Conservation (phyloP, 2,888 invertebrate species). For the Elmis aenea region DNA sequence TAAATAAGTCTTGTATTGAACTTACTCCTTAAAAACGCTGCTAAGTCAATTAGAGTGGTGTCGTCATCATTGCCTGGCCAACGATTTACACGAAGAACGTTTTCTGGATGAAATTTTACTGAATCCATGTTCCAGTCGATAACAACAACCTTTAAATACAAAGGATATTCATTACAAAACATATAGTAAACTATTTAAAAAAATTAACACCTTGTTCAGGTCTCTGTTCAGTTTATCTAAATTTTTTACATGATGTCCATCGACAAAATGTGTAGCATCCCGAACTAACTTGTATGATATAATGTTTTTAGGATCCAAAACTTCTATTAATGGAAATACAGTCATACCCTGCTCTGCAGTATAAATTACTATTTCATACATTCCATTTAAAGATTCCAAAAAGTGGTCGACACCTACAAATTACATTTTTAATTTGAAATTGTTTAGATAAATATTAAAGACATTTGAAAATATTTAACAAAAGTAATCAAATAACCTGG, state of each 20-base stretch:
- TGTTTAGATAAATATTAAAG: no score
- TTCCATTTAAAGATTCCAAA: slow-evolving; percentile 56
- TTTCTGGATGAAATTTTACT: slow-evolving; percentile 83
- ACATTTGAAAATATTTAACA: background rate
- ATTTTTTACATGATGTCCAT: slow-evolving; percentile 93
- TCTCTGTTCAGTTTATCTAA: slow-evolving; percentile 79
- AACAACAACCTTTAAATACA: no score
- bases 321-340: slow-evolving; percentile 90
- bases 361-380: slow-evolving; percentile 94
- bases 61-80: slow-evolving; percentile 96
- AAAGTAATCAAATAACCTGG: slow-evolving; percentile 57
- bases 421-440: background rate
- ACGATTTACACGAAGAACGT: slow-evolving; percentile 78
- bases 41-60: slow-evolving; percentile 79
- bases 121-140: slow-evolving; percentile 91
- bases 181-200: slow-evolving; percentile 1
- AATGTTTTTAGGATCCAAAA: slow-evolving; percentile 82
- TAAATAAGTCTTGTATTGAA: no score
- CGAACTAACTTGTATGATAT: slow-evolving; percentile 90
- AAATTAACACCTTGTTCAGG: slow-evolving; percentile 75
- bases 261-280: slow-evolving; percentile 92
- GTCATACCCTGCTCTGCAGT: slow-evolving; percentile 94
- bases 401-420: slow-evolving; percentile 73
- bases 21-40: slow-evolving; percentile 85
- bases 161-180: slow-evolving; percentile 9